Conservation (phyloP, 1,140 invertebrate genomes). For the Tetragonula clypearis region DNA sequence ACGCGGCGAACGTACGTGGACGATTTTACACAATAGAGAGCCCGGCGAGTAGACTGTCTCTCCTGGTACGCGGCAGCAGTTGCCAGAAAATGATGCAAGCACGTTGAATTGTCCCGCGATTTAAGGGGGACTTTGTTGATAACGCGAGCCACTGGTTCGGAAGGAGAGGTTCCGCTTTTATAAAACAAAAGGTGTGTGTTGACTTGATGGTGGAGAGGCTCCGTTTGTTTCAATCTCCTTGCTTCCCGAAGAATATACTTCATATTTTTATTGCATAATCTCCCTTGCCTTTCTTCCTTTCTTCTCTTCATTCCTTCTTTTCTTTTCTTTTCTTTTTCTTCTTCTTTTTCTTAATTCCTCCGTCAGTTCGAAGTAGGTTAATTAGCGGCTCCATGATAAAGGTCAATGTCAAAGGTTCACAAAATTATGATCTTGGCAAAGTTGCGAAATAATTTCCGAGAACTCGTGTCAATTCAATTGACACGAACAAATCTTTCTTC, state of each 20-base stretch:
- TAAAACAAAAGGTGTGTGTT: neutral
- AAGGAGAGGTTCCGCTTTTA: neutral
- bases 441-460: too few relatives aligned
- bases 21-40: neutral
- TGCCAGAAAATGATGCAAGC: conserved; percentile 5
- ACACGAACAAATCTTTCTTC: too few relatives aligned
- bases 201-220: neutral
- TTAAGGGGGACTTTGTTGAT: neutral
- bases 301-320: neutral
- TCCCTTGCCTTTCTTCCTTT: neutral
- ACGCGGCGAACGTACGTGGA: neutral
- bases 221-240: neutral
- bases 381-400: too few relatives aligned
- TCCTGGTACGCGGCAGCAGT: neutral
- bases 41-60: neutral
- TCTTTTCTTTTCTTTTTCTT: too few relatives aligned
- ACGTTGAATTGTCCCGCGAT: neutral
- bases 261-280: neutral
- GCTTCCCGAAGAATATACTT: neutral
- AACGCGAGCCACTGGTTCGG: neutral
- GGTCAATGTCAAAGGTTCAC: too few relatives aligned
- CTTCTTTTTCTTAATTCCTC: too few relatives aligned
- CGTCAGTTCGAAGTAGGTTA: too few relatives aligned
- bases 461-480: too few relatives aligned
- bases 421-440: too few relatives aligned